Evolutionary conservation across 2,113 vertebrate species (phyloP), one percentile per base, ranked within the genome.

Genomic region (Nannospalax galili): DNA sequence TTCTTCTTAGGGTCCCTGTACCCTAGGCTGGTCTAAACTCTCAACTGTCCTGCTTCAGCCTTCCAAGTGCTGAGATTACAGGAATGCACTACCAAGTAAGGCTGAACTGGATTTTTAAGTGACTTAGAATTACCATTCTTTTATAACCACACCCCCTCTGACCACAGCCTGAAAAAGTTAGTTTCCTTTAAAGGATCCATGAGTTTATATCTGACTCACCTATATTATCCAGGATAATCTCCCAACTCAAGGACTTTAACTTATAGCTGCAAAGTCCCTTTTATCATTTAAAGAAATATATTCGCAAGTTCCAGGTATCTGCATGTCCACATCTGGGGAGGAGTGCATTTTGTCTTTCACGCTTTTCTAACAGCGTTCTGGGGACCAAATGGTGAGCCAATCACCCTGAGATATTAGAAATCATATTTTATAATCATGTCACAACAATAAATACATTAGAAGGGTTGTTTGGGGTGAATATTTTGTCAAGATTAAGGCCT

Each of bases 401-500:
- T 62, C 70, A 72, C 24, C 26, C 32, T 1, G 79, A 87, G 64
- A 70, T 48, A 56, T 67, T 26, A 28, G 11, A 37, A 58, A n/a
- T 37, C 52, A 9, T 48, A n/a, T 45, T 84, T 92, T 65, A 30
- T 35, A 74, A 94, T 5, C 40, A n/a, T 12, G 7, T 48, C 70
- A 52, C 77, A 65, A 60, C 5, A 60, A 40, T 30, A 45, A 84
- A 40, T 28, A 5, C 64, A 87, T 35, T 40, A 40, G 35, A 3
- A 56, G 58, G 12, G 45, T 62, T 9, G 24, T n/a, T 67, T 87
- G 60, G 65, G 14, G 17, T 72, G n/a, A 75, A 32, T 52, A 16
- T 78, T 92, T 92, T 85, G 52, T 65, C 58, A 91, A 65, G 82
- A 79, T 75, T 26, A 85, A 88, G 45, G 45, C 64, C 12, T 82